These are phyloP conservation scores for Napeogenes sylphis DNA, from an alignment of 2,888 invertebrate species.

Conservation along the genomic window DNA sequence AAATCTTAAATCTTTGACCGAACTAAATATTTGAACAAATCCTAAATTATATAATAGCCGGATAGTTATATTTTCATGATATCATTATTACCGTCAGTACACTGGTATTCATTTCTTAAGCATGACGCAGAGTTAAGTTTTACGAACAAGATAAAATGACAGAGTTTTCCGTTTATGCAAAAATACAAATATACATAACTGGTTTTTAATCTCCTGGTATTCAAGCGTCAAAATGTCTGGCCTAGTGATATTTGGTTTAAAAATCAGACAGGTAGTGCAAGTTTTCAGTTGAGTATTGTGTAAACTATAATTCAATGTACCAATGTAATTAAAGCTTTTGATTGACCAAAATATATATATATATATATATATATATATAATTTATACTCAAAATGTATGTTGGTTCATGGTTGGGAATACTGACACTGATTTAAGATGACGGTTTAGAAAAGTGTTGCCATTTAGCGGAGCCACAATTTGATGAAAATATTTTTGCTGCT, in stretches of 20 bases:
- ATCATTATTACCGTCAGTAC: background rate
- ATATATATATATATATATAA: too few species aligned
- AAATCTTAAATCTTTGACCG: too few species aligned
- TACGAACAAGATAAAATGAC: background rate
- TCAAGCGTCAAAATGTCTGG: slow-evolving; percentile 25
- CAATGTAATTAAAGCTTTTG: too few species aligned
- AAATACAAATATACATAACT: slow-evolving; percentile 9
- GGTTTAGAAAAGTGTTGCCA: too few species aligned
- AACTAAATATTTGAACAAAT: too few species aligned
- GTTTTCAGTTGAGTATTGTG: background rate
- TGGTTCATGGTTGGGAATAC: too few species aligned
- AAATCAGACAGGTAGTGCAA: background rate
- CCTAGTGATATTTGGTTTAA: slow-evolving; percentile 20
- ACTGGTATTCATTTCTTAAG: background rate
- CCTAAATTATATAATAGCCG: too few species aligned
- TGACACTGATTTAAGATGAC: too few species aligned
- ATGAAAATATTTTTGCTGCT: too few species aligned
- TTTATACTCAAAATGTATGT: too few species aligned
- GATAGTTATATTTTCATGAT: background rate
- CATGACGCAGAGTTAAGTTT: background rate
- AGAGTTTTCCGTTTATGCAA: background rate
- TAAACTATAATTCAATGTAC: background rate
- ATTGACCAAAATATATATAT: too few species aligned
- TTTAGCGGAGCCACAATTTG: too few species aligned
- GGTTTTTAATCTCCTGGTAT: slow-evolving; percentile 16